Conservation (phyloP, 2,797 vertebrate species). For the Synanceia verrucosa region DNA sequence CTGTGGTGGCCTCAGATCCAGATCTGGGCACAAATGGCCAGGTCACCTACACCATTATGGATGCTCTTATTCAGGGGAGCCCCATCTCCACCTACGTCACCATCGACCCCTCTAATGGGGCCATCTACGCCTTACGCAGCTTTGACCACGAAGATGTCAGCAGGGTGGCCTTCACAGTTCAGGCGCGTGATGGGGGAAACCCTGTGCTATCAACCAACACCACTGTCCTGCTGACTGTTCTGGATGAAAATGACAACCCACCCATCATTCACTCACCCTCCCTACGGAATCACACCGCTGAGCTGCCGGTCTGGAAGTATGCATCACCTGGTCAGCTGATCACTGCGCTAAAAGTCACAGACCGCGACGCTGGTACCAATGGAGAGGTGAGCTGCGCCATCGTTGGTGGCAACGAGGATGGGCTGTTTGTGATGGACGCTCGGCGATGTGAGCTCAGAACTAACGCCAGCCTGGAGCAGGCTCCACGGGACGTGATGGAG, state of each 20-base stretch:
- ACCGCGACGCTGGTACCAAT: slow-evolving; percentile 93
- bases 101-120: slow-evolving; percentile 94
- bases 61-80: slow-evolving; percentile 86
- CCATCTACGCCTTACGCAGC: slow-evolving; percentile 92
- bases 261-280: slow-evolving; percentile 89
- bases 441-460: slow-evolving; percentile 93
- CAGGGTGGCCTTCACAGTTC: slow-evolving; percentile 89
- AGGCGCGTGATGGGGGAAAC: slow-evolving; percentile 90
- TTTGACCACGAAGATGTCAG: slow-evolving; percentile 96
- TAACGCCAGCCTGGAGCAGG: slow-evolving; percentile 89
- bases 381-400: slow-evolving; percentile 94
- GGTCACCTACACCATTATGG: slow-evolving; percentile 93
- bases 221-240: slow-evolving; percentile 90
- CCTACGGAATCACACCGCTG: slow-evolving; percentile 90
- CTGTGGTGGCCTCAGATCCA: slow-evolving; percentile 92
- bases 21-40: slow-evolving; percentile 95
- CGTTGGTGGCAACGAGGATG: slow-evolving; percentile 88
- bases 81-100: slow-evolving; percentile 95
- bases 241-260: slow-evolving; percentile 95
- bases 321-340: slow-evolving; percentile 89
- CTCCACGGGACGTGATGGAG: slow-evolving; percentile 84
- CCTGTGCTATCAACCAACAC: slow-evolving; percentile 86
- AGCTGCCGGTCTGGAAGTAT: slow-evolving; percentile 89
- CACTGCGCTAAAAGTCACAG: slow-evolving; percentile 88
- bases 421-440: slow-evolving; percentile 90